These are phyloP conservation scores for Mionectes olivaceus DNA, from an alignment of 2,797 vertebrate genomes.

Conservation along the genomic window DNA sequence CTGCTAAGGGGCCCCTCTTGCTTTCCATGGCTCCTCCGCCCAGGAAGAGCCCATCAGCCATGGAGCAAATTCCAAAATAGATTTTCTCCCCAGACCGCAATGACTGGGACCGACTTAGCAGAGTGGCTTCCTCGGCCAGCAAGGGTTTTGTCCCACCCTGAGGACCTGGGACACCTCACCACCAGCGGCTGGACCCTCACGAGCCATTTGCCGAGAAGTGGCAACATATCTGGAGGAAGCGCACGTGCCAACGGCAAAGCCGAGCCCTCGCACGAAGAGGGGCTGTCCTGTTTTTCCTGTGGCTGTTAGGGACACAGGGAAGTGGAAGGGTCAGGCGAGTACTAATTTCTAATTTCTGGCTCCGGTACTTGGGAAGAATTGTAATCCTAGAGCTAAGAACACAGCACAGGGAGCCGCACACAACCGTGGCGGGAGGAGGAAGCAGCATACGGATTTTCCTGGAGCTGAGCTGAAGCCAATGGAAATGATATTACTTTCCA, in stretches of 20 bases:
- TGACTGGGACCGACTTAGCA: accelerated
- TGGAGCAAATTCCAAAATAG: neutral
- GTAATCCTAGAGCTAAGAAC: neutral
- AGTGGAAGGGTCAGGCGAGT: neutral
- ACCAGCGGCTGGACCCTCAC: accelerated
- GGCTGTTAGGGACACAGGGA: neutral
- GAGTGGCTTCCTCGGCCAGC: accelerated
- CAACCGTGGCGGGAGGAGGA: neutral
- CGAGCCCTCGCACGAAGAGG: accelerated
- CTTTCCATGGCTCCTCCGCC: neutral
- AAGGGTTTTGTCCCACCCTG: neutral
- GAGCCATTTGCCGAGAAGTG: neutral
- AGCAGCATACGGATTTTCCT: neutral
- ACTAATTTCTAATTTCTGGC: neutral
- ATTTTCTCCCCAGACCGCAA: neutral
- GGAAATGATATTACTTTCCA: slow-evolving; percentile 35
- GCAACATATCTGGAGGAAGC: accelerated
- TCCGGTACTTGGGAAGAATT: neutral
- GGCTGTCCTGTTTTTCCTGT: neutral
- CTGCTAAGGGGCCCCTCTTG: slow-evolving; percentile 28
- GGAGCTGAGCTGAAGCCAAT: slow-evolving; percentile 53
- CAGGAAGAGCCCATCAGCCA: neutral
- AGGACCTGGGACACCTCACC: neutral
- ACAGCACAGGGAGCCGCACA: accelerated
- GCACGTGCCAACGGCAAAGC: neutral